Evolutionary conservation across 2,888 invertebrate species (phyloP), one percentile per base, ranked within the genome.

Genomic region (Ernsta delagoae): DNA sequence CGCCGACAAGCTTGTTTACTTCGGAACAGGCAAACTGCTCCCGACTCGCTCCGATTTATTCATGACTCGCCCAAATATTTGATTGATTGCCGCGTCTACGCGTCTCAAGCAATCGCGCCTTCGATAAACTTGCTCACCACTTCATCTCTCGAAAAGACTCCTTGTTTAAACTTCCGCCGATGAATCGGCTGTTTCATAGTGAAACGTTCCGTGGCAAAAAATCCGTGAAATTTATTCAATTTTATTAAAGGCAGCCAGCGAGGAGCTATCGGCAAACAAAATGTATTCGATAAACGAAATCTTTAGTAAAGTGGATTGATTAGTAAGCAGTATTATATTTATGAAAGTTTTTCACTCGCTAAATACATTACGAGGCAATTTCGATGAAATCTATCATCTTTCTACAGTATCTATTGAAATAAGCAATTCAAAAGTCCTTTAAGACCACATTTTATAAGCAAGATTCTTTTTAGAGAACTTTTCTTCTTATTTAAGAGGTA

Each of bases 21-120:
- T 68, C 64, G 54, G 63, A 66, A 71, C 75, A 73, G 72, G 74
- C 63, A 68, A 75, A 84, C 81, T 80, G 81, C 85, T 80, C 81
- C 77, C 73, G 74, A 62, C 78, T 68, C 61, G 62, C 68, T 39
- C 77, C 83, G 86, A 89, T 89, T 90, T 90, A 89, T 89, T 89
- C 89, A 88, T 90, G 90, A 90, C 88, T 88, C 83, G 75, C 82
- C 86, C 85, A 84, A 79, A 90, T 90, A 90, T 90, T 91, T 92
- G 92, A 92, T 92, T 92, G 92, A 92, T 92, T 84, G 85, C 86
- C 78, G 75, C 80, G 86, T 88, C 90, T 85, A 72, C 78, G 76
- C 81, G 86, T 89, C 90, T 85, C 71, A 82, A 86, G 85, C 88
- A 90, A 88, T 89, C 83, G 82, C 80, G 81, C 79, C 78, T 75